Evolutionary conservation across 2,113 vertebrate species (phyloP).

Genomic region (Propithecus coquereli): DNA sequence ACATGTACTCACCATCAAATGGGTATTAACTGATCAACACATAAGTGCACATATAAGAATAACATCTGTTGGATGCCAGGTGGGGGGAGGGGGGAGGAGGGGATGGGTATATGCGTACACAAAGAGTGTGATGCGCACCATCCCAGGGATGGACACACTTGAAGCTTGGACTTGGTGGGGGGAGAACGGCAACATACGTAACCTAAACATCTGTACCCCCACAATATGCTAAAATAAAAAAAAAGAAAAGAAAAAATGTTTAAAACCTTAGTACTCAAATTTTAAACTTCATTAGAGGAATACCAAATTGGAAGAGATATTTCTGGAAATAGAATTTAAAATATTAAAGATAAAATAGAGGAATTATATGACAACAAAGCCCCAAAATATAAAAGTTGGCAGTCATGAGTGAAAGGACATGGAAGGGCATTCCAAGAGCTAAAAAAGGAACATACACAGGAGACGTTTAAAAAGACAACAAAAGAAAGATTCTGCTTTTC

Average conservation of each 20-base stretch:
- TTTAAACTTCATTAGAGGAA: background rate
- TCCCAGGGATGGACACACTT: too few species aligned
- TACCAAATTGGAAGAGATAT: background rate
- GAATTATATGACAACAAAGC: background rate
- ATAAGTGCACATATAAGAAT: too few species aligned
- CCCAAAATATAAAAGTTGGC: background rate
- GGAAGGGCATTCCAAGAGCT: background rate
- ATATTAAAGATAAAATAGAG: background rate
- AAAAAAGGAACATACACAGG: background rate
- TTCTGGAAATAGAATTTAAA: constrained; percentile 19
- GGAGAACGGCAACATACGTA: too few species aligned
- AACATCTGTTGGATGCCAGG: too few species aligned
- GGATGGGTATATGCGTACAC: too few species aligned
- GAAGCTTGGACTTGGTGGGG: too few species aligned
- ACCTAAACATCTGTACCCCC: too few species aligned
- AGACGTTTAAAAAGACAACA: background rate
- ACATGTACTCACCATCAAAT: too few species aligned
- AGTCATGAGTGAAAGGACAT: background rate
- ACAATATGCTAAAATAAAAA: too few species aligned
- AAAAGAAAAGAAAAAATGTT: background rate
- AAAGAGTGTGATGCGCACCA: too few species aligned
- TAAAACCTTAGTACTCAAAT: background rate
- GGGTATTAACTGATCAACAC: too few species aligned
- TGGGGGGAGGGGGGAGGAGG: too few species aligned
- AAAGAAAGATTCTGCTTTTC: background rate